Evolutionary conservation across 64 coral and sea anemone species (phyloP), one percentile per base, ranked within the genome.

Genomic region (Porites lutea): DNA sequence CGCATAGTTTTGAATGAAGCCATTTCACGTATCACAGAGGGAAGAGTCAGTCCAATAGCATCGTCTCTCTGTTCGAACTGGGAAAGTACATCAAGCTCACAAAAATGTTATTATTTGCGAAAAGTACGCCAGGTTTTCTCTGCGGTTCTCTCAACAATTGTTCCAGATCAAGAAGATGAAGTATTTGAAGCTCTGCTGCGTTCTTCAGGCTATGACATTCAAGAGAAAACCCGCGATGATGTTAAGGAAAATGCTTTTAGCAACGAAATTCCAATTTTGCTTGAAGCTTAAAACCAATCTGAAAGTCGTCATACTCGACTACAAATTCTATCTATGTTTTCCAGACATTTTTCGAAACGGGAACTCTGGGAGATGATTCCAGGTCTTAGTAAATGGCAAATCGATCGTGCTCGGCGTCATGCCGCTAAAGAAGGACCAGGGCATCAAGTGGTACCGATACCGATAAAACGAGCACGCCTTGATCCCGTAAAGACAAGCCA

Each of bases 21-120:
- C 46, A 11, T 85, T 16, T 27, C 23, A 19, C 13, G 20, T 65
- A 85, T 85, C n/a, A 59, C 11, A 48, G 82, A 85, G 14, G 82
- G 82, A 51, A 86, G 55, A 86, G 63, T 86, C 45, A 69, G 77
- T 50, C 77, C 77, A 79, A 79, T 79, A 52, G 4, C 47, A 8
- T 82, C 79, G 12, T 27, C 13, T 43, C 49, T 82, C 5, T 62
- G 13, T 27, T 60, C 11, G 1, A 45, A 45, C 43, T 82, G 79
- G 79, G 55, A 87, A 72, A 87, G 60, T 64, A n/a, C n/a, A n/a
- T n/a, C n/a, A n/a, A n/a, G n/a, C n/a, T n/a, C n/a, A n/a, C n/a
- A n/a, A n/a, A n/a, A n/a, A n/a, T n/a, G n/a, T n/a, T n/a, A n/a
- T n/a, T n/a, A n/a, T n/a, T n/a, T n/a, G n/a, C n/a, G n/a, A n/a